These are phyloP conservation scores for Nixonia krombeini DNA, from an alignment of 1,140 invertebrate genomes.

Conservation along the genomic window DNA sequence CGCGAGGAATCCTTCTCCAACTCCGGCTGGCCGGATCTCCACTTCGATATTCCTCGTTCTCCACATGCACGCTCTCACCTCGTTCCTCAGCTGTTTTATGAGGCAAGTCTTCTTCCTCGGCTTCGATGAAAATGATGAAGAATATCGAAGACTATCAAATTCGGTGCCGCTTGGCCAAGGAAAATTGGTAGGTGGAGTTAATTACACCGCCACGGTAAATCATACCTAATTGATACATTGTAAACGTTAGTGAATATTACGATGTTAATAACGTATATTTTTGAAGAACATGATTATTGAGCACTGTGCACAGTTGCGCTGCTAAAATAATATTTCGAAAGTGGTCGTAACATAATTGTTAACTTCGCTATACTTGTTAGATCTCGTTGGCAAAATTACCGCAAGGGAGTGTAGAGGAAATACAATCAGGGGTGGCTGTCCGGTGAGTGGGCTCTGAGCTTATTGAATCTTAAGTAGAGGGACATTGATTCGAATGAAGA, in stretches of 20 bases:
- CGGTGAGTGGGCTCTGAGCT: too few species aligned
- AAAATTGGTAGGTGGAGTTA: conserved; percentile 37
- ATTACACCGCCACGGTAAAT: conserved; percentile 13
- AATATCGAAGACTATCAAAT: conserved; percentile 21
- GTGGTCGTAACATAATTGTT: too few species aligned
- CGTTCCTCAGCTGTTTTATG: conserved; percentile 50
- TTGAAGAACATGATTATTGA: conserved; percentile 1
- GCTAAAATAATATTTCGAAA: too few species aligned
- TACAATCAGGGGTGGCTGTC: too few species aligned
- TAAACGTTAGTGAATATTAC: conserved; percentile 43
- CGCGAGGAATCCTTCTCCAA: conserved; percentile 43
- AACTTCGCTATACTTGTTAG: too few species aligned
- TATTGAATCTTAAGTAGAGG: too few species aligned
- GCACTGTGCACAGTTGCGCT: too few species aligned
- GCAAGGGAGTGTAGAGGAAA: too few species aligned
- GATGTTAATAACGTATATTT: conserved; percentile 36
- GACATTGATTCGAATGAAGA: too few species aligned
- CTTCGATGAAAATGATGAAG: conserved; percentile 40
- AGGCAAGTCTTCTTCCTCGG: conserved; percentile 11
- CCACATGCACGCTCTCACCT: conserved; percentile 48
- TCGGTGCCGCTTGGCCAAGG: conserved; percentile 10
- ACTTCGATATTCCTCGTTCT: conserved; percentile 43
- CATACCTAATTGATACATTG: conserved; percentile 37
- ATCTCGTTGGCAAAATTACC: too few species aligned
- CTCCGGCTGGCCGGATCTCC: conserved; percentile 41